phyloP scores from a whole-genome alignment of 2,113 vertebrate species.

The Cynoglossus semilaevis region DNA sequence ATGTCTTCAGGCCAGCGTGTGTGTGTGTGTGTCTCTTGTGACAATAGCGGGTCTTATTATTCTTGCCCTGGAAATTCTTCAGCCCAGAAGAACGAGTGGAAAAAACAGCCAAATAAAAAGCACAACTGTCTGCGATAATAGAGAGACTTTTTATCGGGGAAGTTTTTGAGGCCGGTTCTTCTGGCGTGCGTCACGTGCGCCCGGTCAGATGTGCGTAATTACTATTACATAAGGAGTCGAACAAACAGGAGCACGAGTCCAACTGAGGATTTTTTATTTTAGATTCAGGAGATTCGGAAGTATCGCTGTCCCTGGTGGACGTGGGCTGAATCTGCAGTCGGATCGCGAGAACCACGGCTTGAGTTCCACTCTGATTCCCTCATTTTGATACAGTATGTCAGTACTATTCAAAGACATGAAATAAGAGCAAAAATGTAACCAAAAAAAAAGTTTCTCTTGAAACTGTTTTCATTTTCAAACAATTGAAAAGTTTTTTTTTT shows the following conservation, averaged over 20 bases:
- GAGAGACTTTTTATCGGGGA: slow-evolving; percentile 56
- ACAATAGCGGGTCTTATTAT: slow-evolving; percentile 45
- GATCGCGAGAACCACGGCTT: too few species aligned
- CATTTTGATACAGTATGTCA: too few species aligned
- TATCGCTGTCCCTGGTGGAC: too few species aligned
- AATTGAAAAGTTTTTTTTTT: too few species aligned
- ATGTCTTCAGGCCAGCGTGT: slow-evolving; percentile 34
- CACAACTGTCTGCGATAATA: slow-evolving; percentile 52
- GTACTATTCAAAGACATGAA: too few species aligned
- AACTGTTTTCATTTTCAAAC: too few species aligned
- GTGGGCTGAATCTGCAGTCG: too few species aligned
- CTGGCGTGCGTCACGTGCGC: slow-evolving; percentile 49
- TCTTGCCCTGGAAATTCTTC: slow-evolving; percentile 37
- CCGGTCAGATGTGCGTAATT: slow-evolving; percentile 66
- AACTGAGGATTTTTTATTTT: slow-evolving; percentile 36
- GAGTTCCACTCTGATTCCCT: too few species aligned
- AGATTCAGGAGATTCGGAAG: too few species aligned
- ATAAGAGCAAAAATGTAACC: too few species aligned
- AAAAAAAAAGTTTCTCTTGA: too few species aligned
- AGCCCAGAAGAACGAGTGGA: slow-evolving; percentile 54
- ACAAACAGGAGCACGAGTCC: slow-evolving; percentile 44
- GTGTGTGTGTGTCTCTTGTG: slow-evolving; percentile 40
- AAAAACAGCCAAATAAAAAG: slow-evolving; percentile 61
- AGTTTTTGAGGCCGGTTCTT: slow-evolving; percentile 49
- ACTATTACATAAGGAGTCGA: slow-evolving; percentile 42